A percentile compares a stretch with the other conserved stretches of the same genome.
Evolutionary conservation across 2,888 invertebrate species (phyloP).

Genomic region (Hermaeophaga mercurialis): DNA sequence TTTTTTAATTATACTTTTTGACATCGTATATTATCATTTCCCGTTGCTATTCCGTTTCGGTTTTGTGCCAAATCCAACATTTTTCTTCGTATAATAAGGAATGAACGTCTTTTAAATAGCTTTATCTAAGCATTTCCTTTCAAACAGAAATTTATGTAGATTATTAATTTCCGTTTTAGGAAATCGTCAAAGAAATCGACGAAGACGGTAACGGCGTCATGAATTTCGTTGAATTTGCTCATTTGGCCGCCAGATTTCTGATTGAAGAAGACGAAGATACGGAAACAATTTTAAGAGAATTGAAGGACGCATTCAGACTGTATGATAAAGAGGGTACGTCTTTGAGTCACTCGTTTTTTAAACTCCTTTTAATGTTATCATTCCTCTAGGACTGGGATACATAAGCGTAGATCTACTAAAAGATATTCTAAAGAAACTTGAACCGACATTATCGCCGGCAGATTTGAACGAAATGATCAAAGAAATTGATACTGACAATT

Average conservation of each 20-base stretch:
- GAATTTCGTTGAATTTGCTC: conserved; percentile 88
- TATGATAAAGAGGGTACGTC: conserved; percentile 94
- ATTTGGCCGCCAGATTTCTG: conserved; percentile 84
- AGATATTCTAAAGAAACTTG: conserved; percentile 90
- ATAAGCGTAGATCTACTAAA: conserved; percentile 84
- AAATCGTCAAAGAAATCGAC: conserved; percentile 86
- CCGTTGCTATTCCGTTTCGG: too few relatives aligned
- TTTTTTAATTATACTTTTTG: too few relatives aligned
- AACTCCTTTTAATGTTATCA: conserved; percentile 6
- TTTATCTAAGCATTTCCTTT: too few relatives aligned
- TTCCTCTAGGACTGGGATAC: conserved; percentile 76
- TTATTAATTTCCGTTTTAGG: conserved; percentile 52
- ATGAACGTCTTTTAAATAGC: too few relatives aligned
- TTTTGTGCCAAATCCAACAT: too few relatives aligned
- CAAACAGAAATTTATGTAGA: background rate
- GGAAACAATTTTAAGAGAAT: conserved; percentile 85
- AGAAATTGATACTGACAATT: conserved; percentile 94
- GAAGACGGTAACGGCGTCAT: conserved; percentile 83
- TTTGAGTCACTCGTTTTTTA: too few relatives aligned
- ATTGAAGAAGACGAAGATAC: conserved; percentile 86
- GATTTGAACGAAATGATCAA: conserved; percentile 94
- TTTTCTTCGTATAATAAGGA: too few relatives aligned
- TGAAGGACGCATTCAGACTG: conserved; percentile 93
- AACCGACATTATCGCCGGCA: conserved; percentile 85
- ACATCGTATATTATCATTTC: too few relatives aligned